Conservation (phyloP, 2,113 vertebrate genomes). For the Eudorcas thomsonii region DNA sequence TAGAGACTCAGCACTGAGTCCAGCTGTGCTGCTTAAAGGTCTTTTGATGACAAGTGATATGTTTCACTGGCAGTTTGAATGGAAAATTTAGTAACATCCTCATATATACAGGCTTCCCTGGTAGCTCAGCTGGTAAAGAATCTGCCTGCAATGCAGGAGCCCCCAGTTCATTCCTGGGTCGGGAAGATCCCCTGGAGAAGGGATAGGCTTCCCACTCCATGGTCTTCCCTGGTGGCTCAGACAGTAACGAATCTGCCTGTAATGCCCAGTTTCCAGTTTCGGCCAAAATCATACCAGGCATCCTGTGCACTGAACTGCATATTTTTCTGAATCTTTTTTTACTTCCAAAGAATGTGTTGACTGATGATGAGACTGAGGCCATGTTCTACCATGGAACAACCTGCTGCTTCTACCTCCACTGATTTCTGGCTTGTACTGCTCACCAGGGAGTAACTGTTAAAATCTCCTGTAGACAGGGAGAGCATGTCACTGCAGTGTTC, state of each 20-base stretch:
- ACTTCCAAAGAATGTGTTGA: not conserved
- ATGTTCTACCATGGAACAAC: not conserved
- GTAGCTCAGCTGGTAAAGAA: not conserved
- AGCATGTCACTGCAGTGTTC: not conserved
- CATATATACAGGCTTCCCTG: not conserved
- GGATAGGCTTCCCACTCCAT: not conserved
- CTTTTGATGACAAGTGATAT: not conserved
- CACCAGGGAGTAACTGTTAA: not conserved
- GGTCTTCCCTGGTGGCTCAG: not conserved
- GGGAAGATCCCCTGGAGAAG: not conserved
- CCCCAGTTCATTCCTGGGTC: not conserved
- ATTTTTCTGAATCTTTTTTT: not conserved
- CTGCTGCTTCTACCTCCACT: not conserved
- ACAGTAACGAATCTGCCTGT: not conserved
- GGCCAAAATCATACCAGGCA: not conserved
- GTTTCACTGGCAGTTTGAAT: not conserved
- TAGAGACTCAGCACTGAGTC: not conserved
- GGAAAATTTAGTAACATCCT: not conserved
- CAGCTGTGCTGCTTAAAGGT: not conserved
- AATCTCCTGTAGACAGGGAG: not conserved
- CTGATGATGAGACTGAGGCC: not conserved
- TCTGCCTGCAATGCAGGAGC: not conserved
- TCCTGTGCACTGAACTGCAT: not conserved
- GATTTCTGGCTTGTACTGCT: constrained; percentile 18
- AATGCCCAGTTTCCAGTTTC: not conserved